These are phyloP conservation scores for Dasyurus viverrinus DNA, from an alignment of 2,113 vertebrate species.

Conservation along the genomic window DNA sequence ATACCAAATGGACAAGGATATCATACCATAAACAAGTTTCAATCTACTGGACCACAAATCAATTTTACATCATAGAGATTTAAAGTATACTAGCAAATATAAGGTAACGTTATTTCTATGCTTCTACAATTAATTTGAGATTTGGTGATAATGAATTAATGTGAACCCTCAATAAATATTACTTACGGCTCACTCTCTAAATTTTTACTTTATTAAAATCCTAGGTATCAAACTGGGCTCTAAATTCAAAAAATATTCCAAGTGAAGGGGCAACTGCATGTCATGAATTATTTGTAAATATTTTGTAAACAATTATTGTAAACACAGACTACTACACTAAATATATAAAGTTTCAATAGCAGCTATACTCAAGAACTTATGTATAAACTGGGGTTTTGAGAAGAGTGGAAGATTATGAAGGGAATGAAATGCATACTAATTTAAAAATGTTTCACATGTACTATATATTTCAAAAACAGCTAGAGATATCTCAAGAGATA, in stretches of 20 bases:
- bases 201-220: constrained; percentile 50
- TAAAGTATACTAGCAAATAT: constrained; percentile 75
- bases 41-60: constrained; percentile 77
- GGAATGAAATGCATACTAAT: background rate
- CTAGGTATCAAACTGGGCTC: constrained; percentile 20
- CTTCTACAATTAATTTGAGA: constrained; percentile 70
- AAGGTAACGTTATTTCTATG: constrained; percentile 67
- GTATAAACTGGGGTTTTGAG: background rate
- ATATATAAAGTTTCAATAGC: background rate
- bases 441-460: background rate
- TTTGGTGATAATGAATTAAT: constrained; percentile 59
- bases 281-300: constrained; percentile 15
- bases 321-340: background rate
- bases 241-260: background rate
- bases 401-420: background rate
- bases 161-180: constrained; percentile 71
- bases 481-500: background rate
- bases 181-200: constrained; percentile 55
- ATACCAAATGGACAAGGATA: constrained; percentile 72
- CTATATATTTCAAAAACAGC: background rate
- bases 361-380: background rate
- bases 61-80: constrained; percentile 86
- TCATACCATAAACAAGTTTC: constrained; percentile 61
- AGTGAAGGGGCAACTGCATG: background rate
- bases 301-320: background rate